Conservation (phyloP, 2,113 vertebrate species). For the Silurus glanis region DNA sequence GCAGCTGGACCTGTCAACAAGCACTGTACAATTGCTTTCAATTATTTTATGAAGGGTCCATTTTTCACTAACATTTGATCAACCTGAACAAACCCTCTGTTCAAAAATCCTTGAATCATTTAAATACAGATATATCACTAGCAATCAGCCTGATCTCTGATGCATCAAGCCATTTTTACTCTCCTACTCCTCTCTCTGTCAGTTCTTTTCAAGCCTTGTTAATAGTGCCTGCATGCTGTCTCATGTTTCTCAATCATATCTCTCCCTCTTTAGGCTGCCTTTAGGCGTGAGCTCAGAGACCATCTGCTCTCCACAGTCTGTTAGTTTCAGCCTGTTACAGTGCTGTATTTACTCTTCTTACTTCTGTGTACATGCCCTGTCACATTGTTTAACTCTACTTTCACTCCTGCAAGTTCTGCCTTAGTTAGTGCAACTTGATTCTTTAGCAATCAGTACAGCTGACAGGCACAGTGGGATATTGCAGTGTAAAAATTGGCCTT, state of each 20-base stretch:
- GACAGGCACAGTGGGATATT: conserved; percentile 40
- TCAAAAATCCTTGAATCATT: background rate
- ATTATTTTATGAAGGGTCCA: background rate
- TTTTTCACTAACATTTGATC: background rate
- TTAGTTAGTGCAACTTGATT: conserved; percentile 37
- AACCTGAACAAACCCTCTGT: background rate
- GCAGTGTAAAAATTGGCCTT: conserved; percentile 17
- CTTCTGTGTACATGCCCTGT: conserved; percentile 23
- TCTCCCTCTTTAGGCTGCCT: conserved; percentile 56
- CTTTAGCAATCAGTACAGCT: conserved; percentile 27
- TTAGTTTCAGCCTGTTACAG: conserved; percentile 57
- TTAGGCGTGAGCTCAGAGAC: conserved; percentile 66
- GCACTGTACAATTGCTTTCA: background rate
- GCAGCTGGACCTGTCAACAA: background rate
- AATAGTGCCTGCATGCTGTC: conserved; percentile 33
- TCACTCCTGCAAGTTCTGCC: conserved; percentile 31
- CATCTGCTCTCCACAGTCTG: conserved; percentile 73
- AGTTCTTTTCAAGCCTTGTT: conserved; percentile 41
- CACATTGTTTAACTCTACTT: conserved; percentile 39
- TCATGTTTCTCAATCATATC: conserved; percentile 48
- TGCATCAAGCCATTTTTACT: conserved; percentile 10
- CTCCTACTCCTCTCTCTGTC: conserved; percentile 7
- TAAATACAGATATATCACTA: conserved; percentile 20
- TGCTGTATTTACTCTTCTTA: conserved; percentile 52
- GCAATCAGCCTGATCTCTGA: conserved; percentile 32